Base-by-base conservation (phyloP, 92 coral and sea anemone species). In the Montipora capitata region DNA sequence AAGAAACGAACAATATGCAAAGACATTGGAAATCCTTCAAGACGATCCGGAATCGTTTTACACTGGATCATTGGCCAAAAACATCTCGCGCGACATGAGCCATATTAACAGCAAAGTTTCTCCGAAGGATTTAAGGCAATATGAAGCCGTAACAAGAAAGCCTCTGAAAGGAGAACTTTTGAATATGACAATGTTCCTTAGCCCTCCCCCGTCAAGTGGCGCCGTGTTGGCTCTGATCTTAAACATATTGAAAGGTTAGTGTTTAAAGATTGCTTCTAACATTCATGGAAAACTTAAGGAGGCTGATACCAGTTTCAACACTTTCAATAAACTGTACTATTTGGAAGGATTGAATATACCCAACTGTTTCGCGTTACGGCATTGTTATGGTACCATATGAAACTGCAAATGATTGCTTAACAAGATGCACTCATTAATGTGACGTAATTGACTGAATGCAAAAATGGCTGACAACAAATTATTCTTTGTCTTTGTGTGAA, bases 141-240 rank as follows among this genome's bases (percentile, higher is more conserved):
- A 96, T 77, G 7, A 61, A 35, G 92, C 85, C n/a, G 40, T 35
- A 11, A 63, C 14, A 7, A 79, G 88, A 41, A 72, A 77, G 5
- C 76, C 77, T 20, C 68, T 87, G 17, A 38, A 87, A 63, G 74
- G 68, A 49, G 69, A 94, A 17, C 59, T 96, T 5, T 59, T 86
- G 15, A 83, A 67, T 3, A 69, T 81, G 83, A 92, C 83, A 62
- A 92, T 94, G 97, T 85, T 87, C 90, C 79, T 94, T 45, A 83
- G 88, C 80, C 97, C 99, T 45, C 96, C 95, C 68, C 97, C 99
- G 39, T 70, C 99, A n/a, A 88, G 97, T 52, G 99, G 99, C 12
- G 78, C 97, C 15, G 99, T 96, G 8, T 78, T 94, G 16, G 90
- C 93, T 6, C 96, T 94, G 7, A 94, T 96, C 56, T 69, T 96